Evolutionary conservation across 2,113 vertebrate genomes (phyloP), one percentile per base, ranked within the genome.

Genomic region (Dryoscopus gambensis): DNA sequence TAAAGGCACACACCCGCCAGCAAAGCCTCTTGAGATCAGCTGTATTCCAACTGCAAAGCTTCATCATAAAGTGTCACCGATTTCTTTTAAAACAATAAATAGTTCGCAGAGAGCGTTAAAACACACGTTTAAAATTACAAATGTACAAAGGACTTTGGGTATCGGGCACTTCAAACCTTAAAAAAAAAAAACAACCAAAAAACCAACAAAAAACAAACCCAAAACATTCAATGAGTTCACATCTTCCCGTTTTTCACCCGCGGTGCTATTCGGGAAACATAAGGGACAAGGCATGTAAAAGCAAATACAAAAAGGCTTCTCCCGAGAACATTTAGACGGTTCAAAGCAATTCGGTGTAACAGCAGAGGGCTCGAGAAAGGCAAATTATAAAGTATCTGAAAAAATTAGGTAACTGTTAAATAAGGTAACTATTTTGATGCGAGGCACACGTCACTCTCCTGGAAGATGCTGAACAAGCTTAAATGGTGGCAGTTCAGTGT

Each of bases 61-160:
- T 89, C 89, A 87, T 79, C 80, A 90, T 75, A 78, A 74, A 95
- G 95, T 79, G 49, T 74, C 84, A 78, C 74, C 71, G 62, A 87
- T 94, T 92, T 90, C 59, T 74, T 93, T 95, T 84, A 33, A 90
- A 95, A 93, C 71, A 98, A 97, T 95, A 97, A 97, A 97, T 95
- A 97, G 94, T 93, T 96, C 75, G 89, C 44, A 6, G 68, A 90
- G 85, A 94, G 47, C 90, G 42, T 95, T 87, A 95, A 96, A 90
- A 83, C 49, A 68, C 65, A 96, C 53, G 69, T 93, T 90, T 71
- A 59, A 96, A 94, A 90, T 97, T 96, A 97, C 92, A 97, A 97
- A 97, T 83, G 84, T 98, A 98, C 90, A 98, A 97, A 98, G 79
- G 63, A 96, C 42, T 96, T 95, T 31, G 89, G 71, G 85, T 84